Percentiles rank a stretch among this genome's conserved stretches.
Evolutionary conservation across 2,113 vertebrate species (phyloP).

Genomic region (Sylvilagus bachmani): DNA sequence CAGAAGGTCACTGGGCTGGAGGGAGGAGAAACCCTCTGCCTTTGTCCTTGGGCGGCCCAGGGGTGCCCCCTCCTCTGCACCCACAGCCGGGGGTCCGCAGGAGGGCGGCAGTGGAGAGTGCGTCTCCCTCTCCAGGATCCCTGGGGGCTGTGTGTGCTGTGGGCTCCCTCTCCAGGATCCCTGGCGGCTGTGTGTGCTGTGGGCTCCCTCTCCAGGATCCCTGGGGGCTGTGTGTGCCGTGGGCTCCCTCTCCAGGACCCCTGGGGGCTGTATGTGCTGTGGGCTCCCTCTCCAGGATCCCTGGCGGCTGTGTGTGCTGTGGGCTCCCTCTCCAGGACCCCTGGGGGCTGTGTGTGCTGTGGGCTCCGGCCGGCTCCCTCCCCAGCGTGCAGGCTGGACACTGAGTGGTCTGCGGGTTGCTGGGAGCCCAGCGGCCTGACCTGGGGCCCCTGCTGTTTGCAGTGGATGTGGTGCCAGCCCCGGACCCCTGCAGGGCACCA

Average conservation of each 20-base stretch:
- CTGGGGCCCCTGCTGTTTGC: not conserved
- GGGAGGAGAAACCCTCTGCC: not conserved
- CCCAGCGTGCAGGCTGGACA: no score
- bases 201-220: not conserved
- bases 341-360: not conserved
- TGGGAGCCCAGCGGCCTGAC: not conserved
- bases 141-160: no score
- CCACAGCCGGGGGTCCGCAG: not conserved
- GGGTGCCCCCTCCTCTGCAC: accelerated
- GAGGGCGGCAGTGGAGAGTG: not conserved
- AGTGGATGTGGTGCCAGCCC: not conserved
- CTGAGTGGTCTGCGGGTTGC: no score
- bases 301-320: no score
- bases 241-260: no score
- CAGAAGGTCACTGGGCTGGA: not conserved
- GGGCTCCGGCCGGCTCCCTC: not conserved
- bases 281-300: not conserved
- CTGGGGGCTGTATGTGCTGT: not conserved
- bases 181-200: not conserved
- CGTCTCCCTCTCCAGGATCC: not conserved
- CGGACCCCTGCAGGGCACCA: not conserved
- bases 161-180: no score
- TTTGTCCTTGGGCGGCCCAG: not conserved
- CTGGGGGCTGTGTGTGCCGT: no score
- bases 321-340: no score